A percentile compares a stretch with the other conserved stretches of the same genome.
phyloP scores from a whole-genome alignment of 2,888 invertebrate genomes.

The Strigamia transsilvanica region DNA sequence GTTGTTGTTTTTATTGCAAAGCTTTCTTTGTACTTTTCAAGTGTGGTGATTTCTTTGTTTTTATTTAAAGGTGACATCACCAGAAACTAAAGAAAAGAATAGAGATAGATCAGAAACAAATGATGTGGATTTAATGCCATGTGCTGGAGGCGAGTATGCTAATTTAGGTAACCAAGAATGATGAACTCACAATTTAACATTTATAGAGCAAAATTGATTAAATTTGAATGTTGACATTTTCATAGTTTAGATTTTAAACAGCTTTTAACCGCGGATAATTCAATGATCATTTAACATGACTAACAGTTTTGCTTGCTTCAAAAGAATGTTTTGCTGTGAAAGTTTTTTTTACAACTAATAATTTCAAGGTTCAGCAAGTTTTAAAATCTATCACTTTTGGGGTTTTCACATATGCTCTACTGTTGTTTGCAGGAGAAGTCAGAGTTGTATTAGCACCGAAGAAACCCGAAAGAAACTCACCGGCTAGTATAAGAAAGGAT shows the following conservation, averaged over 20 bases:
- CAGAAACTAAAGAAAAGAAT: slow-evolving; percentile 10
- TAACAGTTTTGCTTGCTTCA: background rate
- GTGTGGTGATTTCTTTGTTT: background rate
- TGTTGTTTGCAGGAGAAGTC: slow-evolving; percentile 74
- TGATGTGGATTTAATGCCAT: slow-evolving; percentile 6
- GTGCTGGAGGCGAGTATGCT: slow-evolving; percentile 71
- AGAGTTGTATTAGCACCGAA: slow-evolving; percentile 81
- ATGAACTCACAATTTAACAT: slow-evolving; percentile 14
- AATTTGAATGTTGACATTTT: background rate
- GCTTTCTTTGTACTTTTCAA: background rate
- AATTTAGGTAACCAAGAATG: slow-evolving; percentile 74
- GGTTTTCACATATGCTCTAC: background rate
- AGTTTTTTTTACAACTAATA: background rate
- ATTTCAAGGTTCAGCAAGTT: background rate
- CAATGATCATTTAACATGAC: background rate
- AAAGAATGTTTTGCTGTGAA: background rate
- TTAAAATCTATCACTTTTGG: too few species aligned
- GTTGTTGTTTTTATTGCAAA: background rate
- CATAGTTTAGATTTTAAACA: background rate
- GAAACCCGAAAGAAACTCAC: slow-evolving; percentile 68
- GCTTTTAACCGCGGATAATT: background rate
- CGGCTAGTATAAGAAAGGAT: background rate
- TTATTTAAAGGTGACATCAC: slow-evolving; percentile 23
- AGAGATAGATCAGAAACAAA: background rate
- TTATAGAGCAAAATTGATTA: too few species aligned